phyloP scores from a whole-genome alignment of 2,113 vertebrate genomes.

The Agelaius tricolor region DNA sequence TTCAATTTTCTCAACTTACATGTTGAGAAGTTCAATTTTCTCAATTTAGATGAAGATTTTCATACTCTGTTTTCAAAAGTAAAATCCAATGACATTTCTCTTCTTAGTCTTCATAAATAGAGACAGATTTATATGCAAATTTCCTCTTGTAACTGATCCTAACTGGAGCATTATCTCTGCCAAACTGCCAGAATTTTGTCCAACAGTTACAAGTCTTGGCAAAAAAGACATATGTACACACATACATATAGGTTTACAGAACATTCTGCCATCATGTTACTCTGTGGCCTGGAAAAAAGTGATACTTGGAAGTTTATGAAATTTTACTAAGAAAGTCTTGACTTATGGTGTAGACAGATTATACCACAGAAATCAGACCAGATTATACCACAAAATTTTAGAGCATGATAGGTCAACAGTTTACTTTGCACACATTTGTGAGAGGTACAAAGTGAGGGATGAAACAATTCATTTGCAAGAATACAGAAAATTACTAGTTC shows the following conservation, averaged over 20 bases:
- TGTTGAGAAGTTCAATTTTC: neutral
- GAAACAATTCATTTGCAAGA: neutral
- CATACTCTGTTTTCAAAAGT: neutral
- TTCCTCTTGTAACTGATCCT: neutral
- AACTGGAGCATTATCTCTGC: neutral
- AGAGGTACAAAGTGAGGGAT: neutral
- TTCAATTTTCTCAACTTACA: neutral
- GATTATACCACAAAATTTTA: neutral
- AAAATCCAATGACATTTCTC: conserved; percentile 7
- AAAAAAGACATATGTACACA: neutral
- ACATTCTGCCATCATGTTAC: neutral
- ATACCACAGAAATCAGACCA: neutral
- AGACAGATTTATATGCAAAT: conserved; percentile 32
- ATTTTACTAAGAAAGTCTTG: neutral
- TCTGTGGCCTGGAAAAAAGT: neutral
- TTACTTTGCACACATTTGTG: neutral
- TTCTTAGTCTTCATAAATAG: neutral
- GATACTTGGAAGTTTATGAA: neutral
- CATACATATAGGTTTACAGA: neutral
- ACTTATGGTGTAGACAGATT: neutral
- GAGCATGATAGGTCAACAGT: neutral
- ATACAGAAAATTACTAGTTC: neutral
- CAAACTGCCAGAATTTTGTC: conserved; percentile 32
- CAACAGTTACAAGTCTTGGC: conserved; percentile 5
- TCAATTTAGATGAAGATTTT: neutral